Conservation (phyloP, 2,113 vertebrate species). For the Alaudala cheleensis region DNA sequence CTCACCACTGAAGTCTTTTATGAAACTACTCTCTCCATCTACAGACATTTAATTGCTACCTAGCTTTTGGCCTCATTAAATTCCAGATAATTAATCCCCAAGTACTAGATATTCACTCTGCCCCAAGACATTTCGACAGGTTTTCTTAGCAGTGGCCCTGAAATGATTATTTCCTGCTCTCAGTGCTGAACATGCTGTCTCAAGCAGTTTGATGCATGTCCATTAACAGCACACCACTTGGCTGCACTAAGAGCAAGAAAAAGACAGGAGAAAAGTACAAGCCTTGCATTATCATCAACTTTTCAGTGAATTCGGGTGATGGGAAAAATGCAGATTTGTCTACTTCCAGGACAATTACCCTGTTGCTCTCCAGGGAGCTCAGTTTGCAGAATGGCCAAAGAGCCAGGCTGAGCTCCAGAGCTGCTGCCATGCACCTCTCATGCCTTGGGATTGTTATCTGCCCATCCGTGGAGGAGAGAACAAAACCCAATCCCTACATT, state of each 20-base stretch:
- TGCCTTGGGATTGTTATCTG: background rate
- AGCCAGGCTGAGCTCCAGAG: background rate
- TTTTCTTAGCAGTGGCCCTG: constrained; percentile 58
- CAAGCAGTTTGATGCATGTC: constrained; percentile 40
- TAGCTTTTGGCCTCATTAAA: constrained; percentile 68
- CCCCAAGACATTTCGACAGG: constrained; percentile 53
- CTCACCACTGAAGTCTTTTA: constrained; percentile 1
- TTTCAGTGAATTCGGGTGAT: background rate
- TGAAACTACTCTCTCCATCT: constrained; percentile 18
- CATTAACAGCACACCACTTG: constrained; percentile 18
- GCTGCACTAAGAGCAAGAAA: background rate
- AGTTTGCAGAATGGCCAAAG: background rate
- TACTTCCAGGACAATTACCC: background rate
- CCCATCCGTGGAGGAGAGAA: background rate
- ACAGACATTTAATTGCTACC: constrained; percentile 50
- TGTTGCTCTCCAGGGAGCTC: background rate
- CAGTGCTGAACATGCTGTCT: constrained; percentile 43
- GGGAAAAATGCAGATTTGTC: background rate
- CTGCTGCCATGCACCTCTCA: background rate
- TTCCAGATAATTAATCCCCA: constrained; percentile 73
- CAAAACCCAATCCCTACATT: background rate
- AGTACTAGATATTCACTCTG: constrained; percentile 65
- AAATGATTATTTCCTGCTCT: constrained; percentile 51
- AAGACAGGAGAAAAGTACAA: background rate
- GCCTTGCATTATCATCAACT: background rate